These are phyloP conservation scores for Brachyalestes nurse DNA, from an alignment of 2,797 vertebrate species.

Conservation along the genomic window DNA sequence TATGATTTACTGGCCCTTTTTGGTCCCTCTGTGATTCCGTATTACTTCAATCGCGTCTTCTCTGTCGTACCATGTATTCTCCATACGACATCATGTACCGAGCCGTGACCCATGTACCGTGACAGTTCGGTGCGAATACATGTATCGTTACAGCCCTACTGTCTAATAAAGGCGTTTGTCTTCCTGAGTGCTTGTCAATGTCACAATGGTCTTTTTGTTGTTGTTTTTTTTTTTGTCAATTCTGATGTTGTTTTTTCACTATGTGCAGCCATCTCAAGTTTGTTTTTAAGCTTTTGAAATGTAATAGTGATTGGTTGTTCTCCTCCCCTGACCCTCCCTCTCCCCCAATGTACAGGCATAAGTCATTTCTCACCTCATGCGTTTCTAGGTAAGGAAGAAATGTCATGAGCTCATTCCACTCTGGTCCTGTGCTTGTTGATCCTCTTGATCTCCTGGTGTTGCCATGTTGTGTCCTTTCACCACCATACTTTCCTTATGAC, in stretches of 20 bases:
- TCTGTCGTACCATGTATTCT: too few species aligned
- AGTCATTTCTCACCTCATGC: constrained; percentile 92
- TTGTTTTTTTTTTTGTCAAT: background rate
- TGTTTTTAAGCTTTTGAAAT: constrained; percentile 39
- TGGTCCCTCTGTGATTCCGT: too few species aligned
- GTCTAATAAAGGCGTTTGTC: background rate
- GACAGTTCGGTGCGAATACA: too few species aligned
- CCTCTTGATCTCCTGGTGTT: background rate
- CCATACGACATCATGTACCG: too few species aligned
- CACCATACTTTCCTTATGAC: constrained; percentile 9
- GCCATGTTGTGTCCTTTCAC: background rate
- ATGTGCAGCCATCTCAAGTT: constrained; percentile 28
- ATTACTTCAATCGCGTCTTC: too few species aligned
- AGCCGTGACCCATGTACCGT: too few species aligned
- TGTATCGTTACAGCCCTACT: too few species aligned
- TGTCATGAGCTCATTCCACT: constrained; percentile 62
- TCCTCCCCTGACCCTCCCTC: constrained; percentile 47
- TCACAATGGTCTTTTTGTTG: constrained; percentile 11
- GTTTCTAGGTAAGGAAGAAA: constrained; percentile 98
- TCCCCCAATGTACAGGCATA: constrained; percentile 88
- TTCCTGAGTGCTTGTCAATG: background rate
- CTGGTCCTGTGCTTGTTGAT: constrained; percentile 14
- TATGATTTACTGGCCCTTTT: too few species aligned
- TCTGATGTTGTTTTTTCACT: constrained; percentile 14
- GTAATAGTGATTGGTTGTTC: constrained; percentile 66